phyloP scores from a whole-genome alignment of 2,888 invertebrate genomes.

The Harpagoxenus sublaevis region DNA sequence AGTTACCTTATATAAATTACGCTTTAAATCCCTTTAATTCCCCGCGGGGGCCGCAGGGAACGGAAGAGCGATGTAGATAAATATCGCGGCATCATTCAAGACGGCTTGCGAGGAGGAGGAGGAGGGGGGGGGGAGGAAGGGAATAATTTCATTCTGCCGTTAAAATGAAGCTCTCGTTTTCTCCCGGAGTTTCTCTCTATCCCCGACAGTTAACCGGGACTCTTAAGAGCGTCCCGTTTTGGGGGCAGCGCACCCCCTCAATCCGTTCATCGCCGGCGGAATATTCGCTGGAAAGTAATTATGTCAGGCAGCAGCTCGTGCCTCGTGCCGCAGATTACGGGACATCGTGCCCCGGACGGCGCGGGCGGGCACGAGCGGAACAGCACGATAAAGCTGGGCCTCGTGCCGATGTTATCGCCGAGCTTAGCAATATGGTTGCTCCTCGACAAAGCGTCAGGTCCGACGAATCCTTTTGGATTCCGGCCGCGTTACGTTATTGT shows the following conservation, averaged over 20 bases:
- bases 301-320: slow-evolving; percentile 3
- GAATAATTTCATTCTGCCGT: slow-evolving; percentile 1
- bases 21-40: slow-evolving; percentile 27
- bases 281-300: slow-evolving; percentile 39
- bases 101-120: not conserved
- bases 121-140: not conserved
- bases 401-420: slow-evolving; percentile 34
- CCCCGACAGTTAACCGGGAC: not conserved
- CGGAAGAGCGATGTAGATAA: not conserved
- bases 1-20: slow-evolving; percentile 29
- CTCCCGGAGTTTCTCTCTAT: not conserved
- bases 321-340: slow-evolving; percentile 23
- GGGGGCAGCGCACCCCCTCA: too few relatives aligned
- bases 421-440: not conserved
- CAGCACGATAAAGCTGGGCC: not conserved
- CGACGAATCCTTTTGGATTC: slow-evolving; percentile 20
- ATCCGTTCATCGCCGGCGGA: not conserved
- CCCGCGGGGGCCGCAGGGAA: not conserved
- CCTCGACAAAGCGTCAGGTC: not conserved
- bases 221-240: not conserved
- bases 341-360: not conserved
- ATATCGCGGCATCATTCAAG: not conserved
- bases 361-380: not conserved
- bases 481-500: not conserved
- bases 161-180: slow-evolving; percentile 26